Percentiles rank a stretch among this genome's conserved stretches.
Evolutionary conservation across 2,113 vertebrate species (phyloP).

Genomic region (Xyliphius kryptos): DNA sequence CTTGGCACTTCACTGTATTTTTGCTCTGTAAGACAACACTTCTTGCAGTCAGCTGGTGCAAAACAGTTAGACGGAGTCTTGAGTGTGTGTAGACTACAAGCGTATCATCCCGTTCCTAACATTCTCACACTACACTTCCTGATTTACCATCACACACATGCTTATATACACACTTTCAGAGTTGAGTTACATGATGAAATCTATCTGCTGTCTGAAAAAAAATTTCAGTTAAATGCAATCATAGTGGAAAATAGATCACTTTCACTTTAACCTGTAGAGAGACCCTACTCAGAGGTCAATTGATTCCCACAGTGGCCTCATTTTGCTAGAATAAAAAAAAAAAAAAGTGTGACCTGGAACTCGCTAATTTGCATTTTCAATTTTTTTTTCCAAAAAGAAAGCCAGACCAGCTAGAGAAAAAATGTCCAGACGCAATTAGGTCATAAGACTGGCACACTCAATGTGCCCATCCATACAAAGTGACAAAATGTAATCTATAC

Average conservation of each 20-base stretch:
- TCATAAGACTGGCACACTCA: constrained; percentile 20
- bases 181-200: constrained; percentile 16
- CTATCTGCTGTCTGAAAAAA: neutral
- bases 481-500: constrained; percentile 21
- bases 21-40: constrained; percentile 35
- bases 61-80: neutral
- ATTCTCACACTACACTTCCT: constrained; percentile 25
- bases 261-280: constrained; percentile 1
- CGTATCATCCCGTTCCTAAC: constrained; percentile 26
- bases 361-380: neutral
- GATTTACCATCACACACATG: neutral
- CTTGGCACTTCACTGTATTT: constrained; percentile 15
- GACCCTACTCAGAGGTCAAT: too few relatives aligned
- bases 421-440: neutral
- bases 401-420: neutral
- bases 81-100: constrained; percentile 2
- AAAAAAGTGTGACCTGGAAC: neutral
- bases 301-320: neutral
- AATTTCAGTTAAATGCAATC: too few relatives aligned
- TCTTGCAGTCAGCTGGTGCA: constrained; percentile 25
- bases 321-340: neutral
- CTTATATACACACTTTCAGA: neutral
- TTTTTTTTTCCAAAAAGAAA: neutral
- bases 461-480: neutral
- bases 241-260: too few relatives aligned